Evolutionary conservation across 1,140 invertebrate genomes (phyloP).

Genomic region (Drosophila rhopaloa): DNA sequence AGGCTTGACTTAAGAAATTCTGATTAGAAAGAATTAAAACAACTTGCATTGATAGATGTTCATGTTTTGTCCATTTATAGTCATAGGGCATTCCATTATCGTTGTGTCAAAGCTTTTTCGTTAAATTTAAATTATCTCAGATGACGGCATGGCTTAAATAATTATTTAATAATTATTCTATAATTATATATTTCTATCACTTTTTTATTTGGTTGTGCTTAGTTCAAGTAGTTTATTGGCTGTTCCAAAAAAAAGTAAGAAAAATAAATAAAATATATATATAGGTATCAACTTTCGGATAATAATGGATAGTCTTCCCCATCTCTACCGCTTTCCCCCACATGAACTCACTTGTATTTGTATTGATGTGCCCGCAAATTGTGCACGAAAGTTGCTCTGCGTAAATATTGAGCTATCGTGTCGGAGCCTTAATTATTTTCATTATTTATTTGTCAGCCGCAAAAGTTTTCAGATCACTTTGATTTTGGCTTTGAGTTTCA

Average conservation of each 20-base stretch:
- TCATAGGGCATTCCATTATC: too few relatives aligned
- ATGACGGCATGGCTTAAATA: too few relatives aligned
- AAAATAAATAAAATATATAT: neutral
- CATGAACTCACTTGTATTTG: slow-evolving; percentile 11
- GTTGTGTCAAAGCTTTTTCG: too few relatives aligned
- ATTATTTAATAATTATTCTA: too few relatives aligned
- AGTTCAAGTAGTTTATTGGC: too few relatives aligned
- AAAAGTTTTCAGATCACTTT: slow-evolving; percentile 55
- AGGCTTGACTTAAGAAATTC: neutral
- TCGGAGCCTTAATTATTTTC: slow-evolving; percentile 70
- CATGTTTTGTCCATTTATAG: too few relatives aligned
- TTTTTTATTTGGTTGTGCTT: too few relatives aligned
- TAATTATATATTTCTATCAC: too few relatives aligned
- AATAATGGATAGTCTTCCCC: neutral
- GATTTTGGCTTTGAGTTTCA: slow-evolving; percentile 44
- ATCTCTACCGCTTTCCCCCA: slow-evolving; percentile 3
- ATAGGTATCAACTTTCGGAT: too few relatives aligned
- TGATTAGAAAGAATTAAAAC: neutral
- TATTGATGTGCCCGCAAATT: slow-evolving; percentile 44
- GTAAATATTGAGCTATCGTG: slow-evolving; percentile 77
- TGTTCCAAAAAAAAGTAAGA: neutral
- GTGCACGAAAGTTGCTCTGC: slow-evolving; percentile 51
- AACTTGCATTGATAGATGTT: too few relatives aligned
- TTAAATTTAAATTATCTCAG: too few relatives aligned
- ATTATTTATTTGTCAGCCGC: slow-evolving; percentile 1